Evolutionary conservation across 2,797 vertebrate genomes (phyloP).

Genomic region (Acropternis orthonyx): DNA sequence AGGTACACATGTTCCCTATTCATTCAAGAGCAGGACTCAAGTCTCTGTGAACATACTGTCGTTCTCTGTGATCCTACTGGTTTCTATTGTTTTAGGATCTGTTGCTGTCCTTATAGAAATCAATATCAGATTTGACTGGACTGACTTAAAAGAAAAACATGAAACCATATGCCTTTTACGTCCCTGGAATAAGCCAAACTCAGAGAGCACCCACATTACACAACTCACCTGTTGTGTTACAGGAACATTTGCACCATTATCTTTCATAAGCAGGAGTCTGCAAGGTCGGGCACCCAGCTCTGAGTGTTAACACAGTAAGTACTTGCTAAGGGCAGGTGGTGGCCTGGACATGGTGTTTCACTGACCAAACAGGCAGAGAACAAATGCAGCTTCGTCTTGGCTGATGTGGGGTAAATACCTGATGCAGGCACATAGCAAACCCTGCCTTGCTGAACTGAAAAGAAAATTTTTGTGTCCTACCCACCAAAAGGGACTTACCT

Average conservation of each 20-base stretch:
- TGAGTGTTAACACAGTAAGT: too few species aligned
- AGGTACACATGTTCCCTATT: background rate
- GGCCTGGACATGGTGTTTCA: background rate
- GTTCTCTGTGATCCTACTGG: background rate
- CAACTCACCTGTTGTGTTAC: background rate
- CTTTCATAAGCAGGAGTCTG: background rate
- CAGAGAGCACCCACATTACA: background rate
- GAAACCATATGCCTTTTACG: background rate
- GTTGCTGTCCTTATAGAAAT: background rate
- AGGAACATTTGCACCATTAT: background rate
- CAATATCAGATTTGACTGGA: background rate
- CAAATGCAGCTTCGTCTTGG: background rate
- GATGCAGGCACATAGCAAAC: background rate
- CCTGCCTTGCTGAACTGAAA: background rate
- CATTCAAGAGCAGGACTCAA: background rate
- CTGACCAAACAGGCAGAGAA: background rate
- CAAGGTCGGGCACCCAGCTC: rapidly evolving
- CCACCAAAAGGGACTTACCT: background rate
- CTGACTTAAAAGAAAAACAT: background rate
- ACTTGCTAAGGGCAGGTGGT: background rate
- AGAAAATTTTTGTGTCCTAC: background rate
- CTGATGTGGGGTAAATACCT: background rate
- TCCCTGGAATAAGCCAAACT: background rate
- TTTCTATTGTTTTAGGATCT: background rate
- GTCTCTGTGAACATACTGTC: background rate